Conservation (phyloP, 2,113 vertebrate species). For the Pluvialis apricaria region DNA sequence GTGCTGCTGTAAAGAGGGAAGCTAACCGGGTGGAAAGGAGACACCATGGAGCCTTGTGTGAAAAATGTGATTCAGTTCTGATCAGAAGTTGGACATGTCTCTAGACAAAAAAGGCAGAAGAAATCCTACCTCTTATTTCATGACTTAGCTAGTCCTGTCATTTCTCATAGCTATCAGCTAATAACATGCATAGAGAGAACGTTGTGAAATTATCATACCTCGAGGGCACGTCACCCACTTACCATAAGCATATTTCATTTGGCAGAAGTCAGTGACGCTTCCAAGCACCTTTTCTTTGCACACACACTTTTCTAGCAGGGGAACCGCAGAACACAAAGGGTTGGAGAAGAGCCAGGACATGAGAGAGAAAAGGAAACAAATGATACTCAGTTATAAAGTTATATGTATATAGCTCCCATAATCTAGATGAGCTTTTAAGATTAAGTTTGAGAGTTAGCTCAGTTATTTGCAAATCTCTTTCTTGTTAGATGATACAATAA, state of each 20-base stretch:
- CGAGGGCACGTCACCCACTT: slow-evolving; percentile 29
- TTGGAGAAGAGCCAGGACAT: not conserved
- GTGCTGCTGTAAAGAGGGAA: not conserved
- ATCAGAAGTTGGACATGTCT: not conserved
- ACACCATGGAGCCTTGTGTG: not conserved
- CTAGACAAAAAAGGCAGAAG: not conserved
- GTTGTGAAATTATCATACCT: not conserved
- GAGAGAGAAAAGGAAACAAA: not conserved
- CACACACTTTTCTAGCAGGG: slow-evolving; percentile 81
- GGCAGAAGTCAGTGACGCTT: slow-evolving; percentile 80
- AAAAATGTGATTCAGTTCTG: not conserved
- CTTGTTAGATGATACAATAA: not conserved
- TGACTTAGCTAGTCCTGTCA: not conserved
- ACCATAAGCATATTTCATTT: slow-evolving; percentile 86
- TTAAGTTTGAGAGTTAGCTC: not conserved
- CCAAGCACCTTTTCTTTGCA: slow-evolving; percentile 86
- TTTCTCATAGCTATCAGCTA: not conserved
- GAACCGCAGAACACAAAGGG: not conserved
- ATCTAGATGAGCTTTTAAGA: not conserved
- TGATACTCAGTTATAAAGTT: not conserved
- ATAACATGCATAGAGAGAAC: not conserved
- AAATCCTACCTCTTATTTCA: not conserved
- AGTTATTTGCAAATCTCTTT: slow-evolving; percentile 15
- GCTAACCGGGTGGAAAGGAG: not conserved
- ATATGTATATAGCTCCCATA: not conserved